Evolutionary conservation across 2,797 vertebrate genomes (phyloP).

Genomic region (Ctenochaetus hawaiiensis): DNA sequence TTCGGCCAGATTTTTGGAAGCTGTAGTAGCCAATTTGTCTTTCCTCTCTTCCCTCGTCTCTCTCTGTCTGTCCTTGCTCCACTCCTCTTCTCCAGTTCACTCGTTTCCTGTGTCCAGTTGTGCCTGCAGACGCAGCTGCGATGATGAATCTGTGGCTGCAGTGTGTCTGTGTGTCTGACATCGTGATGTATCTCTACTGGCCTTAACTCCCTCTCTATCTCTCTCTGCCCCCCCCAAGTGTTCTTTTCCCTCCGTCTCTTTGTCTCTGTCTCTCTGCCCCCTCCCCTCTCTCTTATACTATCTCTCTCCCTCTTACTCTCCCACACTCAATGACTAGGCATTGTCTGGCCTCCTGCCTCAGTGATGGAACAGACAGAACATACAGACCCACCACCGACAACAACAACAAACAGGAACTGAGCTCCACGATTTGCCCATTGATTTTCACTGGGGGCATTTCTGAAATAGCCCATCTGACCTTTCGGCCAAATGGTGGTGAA

Average conservation of each 20-base stretch:
- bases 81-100: constrained; percentile 72
- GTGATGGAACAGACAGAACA: constrained; percentile 72
- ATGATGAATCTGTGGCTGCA: constrained; percentile 90
- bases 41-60: constrained; percentile 52
- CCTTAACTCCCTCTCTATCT: constrained; percentile 78
- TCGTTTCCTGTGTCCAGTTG: constrained; percentile 82
- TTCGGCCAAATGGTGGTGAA: constrained; percentile 83
- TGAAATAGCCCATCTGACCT: constrained; percentile 87
- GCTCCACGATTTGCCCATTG: constrained; percentile 85
- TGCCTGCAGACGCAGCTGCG: constrained; percentile 82
- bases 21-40: constrained; percentile 71
- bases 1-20: constrained; percentile 63
- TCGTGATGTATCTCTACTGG: constrained; percentile 86
- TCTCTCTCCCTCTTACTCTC: constrained; percentile 60
- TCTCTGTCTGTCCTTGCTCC: constrained; percentile 67
- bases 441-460: constrained; percentile 88
- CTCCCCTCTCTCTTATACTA: constrained; percentile 36
- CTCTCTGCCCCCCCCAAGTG: constrained; percentile 55
- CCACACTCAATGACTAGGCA: constrained; percentile 73
- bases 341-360: constrained; percentile 63
- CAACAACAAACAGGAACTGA: constrained; percentile 80
- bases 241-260: constrained; percentile 60
- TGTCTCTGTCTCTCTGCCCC: constrained; percentile 61
- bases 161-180: constrained; percentile 88
- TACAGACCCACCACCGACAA: constrained; percentile 67